Evolutionary conservation across 2,797 vertebrate species (phyloP).

Genomic region (Myoxocephalus aenaeus): DNA sequence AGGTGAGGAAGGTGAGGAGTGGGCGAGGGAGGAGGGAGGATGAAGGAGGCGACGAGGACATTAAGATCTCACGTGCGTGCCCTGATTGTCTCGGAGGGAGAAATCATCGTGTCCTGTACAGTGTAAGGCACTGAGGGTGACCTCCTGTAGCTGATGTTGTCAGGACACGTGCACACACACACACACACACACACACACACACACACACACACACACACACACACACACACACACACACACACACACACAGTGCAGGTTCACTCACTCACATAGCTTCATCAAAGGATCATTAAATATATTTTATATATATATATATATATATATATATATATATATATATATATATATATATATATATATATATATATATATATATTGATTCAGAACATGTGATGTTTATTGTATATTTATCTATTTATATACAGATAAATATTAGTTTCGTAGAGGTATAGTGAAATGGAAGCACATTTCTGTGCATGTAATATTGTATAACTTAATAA

Average conservation of each 20-base stretch:
- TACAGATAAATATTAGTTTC: not conserved
- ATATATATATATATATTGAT: not conserved
- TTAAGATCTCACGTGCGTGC: slow-evolving; percentile 12
- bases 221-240: slow-evolving; percentile 10
- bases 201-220: slow-evolving; percentile 21
- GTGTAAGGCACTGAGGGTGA: slow-evolving; percentile 82
- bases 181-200: slow-evolving; percentile 8
- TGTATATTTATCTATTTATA: not conserved
- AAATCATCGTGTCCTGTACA: slow-evolving; percentile 64
- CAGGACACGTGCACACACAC: slow-evolving; percentile 47
- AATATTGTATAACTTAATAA: not conserved
- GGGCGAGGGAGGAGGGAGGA: not conserved
- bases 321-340: too few relatives aligned
- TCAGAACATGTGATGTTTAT: not conserved
- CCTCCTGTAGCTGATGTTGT: slow-evolving; percentile 72
- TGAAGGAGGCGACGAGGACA: slow-evolving; percentile 23
- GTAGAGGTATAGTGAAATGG: not conserved
- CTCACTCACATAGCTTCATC: not conserved
- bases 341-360: too few relatives aligned
- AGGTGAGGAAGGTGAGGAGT: slow-evolving; percentile 3
- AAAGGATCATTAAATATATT: not conserved
- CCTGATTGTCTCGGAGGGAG: slow-evolving; percentile 43
- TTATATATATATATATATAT: not conserved
- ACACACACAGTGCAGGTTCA: slow-evolving; percentile 14
- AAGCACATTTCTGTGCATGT: not conserved